A percentile compares a stretch with the other conserved stretches of the same genome.
These are phyloP conservation scores for Tenthredo livida DNA, from an alignment of 2,888 invertebrate species.

Conservation along the genomic window DNA sequence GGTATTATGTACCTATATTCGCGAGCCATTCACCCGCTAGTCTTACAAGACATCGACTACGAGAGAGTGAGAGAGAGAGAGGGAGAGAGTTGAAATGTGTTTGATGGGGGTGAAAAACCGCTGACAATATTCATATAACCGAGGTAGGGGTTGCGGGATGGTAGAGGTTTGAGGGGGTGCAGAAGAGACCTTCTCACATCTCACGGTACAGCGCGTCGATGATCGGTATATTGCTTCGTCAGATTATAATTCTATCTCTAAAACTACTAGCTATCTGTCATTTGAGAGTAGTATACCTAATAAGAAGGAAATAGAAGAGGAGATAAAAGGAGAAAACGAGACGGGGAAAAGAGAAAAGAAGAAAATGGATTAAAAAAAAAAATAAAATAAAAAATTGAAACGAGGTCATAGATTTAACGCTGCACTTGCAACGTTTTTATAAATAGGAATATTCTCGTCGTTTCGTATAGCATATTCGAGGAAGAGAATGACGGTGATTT, in stretches of 20 bases:
- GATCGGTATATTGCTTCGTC: conserved; percentile 34
- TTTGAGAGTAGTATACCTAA: conserved; percentile 43
- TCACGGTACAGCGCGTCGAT: conserved; percentile 42
- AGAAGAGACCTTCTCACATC: conserved; percentile 39
- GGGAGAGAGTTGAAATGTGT: conserved; percentile 64
- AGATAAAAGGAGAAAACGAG: conserved; percentile 35
- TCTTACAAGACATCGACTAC: not conserved
- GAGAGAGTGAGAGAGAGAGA: conserved; percentile 21
- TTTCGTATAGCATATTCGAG: conserved; percentile 54
- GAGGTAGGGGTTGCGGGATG: conserved; percentile 50
- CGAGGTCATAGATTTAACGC: conserved; percentile 28
- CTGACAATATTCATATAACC: conserved; percentile 73
- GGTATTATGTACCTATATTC: not conserved
- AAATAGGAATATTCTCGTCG: conserved; percentile 11
- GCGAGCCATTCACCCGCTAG: not conserved
- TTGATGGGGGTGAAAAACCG: conserved; percentile 76
- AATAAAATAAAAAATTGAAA: conserved; percentile 33
- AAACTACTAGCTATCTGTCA: conserved; percentile 49
- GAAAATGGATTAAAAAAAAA: not conserved
- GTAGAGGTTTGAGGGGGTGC: conserved; percentile 48
- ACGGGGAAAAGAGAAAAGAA: conserved; percentile 50
- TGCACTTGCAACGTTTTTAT: conserved; percentile 8
- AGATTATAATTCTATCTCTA: conserved; percentile 44
- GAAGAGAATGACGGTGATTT: conserved; percentile 62
- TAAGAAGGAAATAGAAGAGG: conserved; percentile 51